Conservation (phyloP, 2,113 vertebrate genomes). For the Thunnus thynnus region DNA sequence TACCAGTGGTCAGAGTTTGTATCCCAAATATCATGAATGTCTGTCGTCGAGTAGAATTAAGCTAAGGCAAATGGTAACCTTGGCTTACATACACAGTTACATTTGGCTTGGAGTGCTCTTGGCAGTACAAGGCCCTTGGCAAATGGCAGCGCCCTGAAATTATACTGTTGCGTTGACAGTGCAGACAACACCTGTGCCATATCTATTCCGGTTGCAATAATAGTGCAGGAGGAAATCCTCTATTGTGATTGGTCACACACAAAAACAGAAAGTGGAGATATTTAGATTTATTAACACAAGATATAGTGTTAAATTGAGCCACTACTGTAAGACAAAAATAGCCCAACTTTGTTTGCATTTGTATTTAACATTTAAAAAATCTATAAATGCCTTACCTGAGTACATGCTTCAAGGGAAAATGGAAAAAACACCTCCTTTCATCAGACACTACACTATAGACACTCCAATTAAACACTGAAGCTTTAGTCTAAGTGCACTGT, state of each 20-base stretch:
- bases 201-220: slow-evolving; percentile 18
- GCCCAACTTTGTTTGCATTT: no score
- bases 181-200: slow-evolving; percentile 44
- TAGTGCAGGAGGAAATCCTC: slow-evolving; percentile 24
- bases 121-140: slow-evolving; percentile 11
- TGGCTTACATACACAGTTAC: slow-evolving; percentile 47
- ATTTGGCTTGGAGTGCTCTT: slow-evolving; percentile 31
- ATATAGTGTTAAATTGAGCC: background rate
- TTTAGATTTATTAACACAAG: background rate
- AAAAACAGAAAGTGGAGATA: slow-evolving; percentile 1
- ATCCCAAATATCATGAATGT: slow-evolving; percentile 45
- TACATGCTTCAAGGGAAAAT: background rate
- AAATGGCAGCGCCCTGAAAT: slow-evolving; percentile 41
- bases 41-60: slow-evolving; percentile 58
- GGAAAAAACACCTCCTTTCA: background rate
- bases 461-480: background rate
- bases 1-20: slow-evolving; percentile 28
- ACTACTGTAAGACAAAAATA: background rate
- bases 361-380: background rate
- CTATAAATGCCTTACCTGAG: slow-evolving; percentile 29
- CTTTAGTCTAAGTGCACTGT: background rate
- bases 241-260: background rate
- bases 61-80: slow-evolving; percentile 57
- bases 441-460: background rate
- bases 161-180: slow-evolving; percentile 48